Evolutionary conservation across 2,797 vertebrate species (phyloP).

Genomic region (Siniperca scherzeri): DNA sequence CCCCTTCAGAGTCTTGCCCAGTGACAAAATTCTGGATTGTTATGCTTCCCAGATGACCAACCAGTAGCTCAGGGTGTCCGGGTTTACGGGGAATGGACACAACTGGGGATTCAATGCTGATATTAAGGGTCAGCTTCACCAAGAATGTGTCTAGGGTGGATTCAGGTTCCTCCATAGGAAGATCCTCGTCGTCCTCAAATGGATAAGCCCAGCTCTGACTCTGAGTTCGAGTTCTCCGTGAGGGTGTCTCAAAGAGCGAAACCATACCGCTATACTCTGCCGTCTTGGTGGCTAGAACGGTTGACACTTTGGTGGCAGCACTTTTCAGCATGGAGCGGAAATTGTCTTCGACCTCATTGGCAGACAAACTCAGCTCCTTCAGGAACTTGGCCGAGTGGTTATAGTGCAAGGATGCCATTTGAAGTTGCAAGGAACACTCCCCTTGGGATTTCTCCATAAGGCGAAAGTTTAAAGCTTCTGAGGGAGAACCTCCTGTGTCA

Average conservation of each 20-base stretch:
- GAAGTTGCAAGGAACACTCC: constrained; percentile 91
- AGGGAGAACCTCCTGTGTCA: constrained; percentile 77
- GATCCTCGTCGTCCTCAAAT: constrained; percentile 85
- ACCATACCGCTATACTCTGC: constrained; percentile 98
- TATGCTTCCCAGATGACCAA: constrained; percentile 96
- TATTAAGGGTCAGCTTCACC: constrained; percentile 93
- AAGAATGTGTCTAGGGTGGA: constrained; percentile 83
- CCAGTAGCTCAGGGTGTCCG: constrained; percentile 93
- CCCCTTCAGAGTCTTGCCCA: constrained; percentile 88
- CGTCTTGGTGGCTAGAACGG: constrained; percentile 94
- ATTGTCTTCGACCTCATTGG: constrained; percentile 96
- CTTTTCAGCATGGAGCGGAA: constrained; percentile 95
- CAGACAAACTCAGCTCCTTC: constrained; percentile 94
- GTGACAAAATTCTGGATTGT: constrained; percentile 94
- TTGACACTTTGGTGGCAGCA: constrained; percentile 95
- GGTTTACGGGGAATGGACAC: constrained; percentile 95
- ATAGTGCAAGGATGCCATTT: constrained; percentile 98
- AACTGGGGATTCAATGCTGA: constrained; percentile 96
- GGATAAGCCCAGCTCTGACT: constrained; percentile 82
- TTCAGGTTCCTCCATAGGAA: constrained; percentile 72
- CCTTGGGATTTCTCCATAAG: constrained; percentile 91
- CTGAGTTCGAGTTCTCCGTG: constrained; percentile 83
- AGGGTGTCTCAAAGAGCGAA: constrained; percentile 92
- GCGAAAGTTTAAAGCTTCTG: constrained; percentile 92
- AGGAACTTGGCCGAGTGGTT: constrained; percentile 98